Evolutionary conservation across 2,113 vertebrate genomes (phyloP).

Genomic region (Rhinichthys klamathensis): DNA sequence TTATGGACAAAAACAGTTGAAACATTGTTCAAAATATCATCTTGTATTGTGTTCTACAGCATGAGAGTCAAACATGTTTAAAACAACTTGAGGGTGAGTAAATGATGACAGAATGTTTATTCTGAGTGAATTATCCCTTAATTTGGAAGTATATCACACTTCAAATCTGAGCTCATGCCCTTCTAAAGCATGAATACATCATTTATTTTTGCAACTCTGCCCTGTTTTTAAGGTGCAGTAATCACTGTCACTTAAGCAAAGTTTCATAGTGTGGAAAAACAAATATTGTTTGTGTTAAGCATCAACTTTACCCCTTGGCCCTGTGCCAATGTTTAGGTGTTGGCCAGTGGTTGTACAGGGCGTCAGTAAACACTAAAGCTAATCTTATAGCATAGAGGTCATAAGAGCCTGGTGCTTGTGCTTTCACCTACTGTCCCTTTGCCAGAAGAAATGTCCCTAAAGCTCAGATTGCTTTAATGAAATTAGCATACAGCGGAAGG

Average conservation of each 20-base stretch:
- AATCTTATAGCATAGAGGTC: slow-evolving; percentile 31
- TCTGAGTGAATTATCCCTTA: neutral
- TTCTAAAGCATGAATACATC: neutral
- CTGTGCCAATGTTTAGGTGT: neutral
- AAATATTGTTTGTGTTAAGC: slow-evolving; percentile 2
- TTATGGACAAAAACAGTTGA: neutral
- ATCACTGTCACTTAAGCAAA: neutral
- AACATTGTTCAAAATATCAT: neutral
- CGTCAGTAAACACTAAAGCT: slow-evolving; percentile 22
- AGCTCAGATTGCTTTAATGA: slow-evolving; percentile 66
- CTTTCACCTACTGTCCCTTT: neutral
- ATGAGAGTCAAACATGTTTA: neutral
- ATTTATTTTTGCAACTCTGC: neutral
- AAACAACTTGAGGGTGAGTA: neutral
- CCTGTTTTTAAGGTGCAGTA: slow-evolving; percentile 1
- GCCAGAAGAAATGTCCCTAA: slow-evolving; percentile 13
- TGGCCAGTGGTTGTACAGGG: neutral
- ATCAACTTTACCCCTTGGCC: neutral
- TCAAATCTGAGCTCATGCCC: neutral
- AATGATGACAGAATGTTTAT: neutral
- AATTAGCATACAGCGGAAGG: slow-evolving; percentile 70
- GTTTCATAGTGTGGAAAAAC: slow-evolving; percentile 9
- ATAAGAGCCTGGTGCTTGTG: slow-evolving; percentile 17
- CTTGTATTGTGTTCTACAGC: neutral
- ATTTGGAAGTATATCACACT: neutral